Base-by-base conservation (phyloP, 2,888 invertebrate genomes). In the Netelia melanura region DNA sequence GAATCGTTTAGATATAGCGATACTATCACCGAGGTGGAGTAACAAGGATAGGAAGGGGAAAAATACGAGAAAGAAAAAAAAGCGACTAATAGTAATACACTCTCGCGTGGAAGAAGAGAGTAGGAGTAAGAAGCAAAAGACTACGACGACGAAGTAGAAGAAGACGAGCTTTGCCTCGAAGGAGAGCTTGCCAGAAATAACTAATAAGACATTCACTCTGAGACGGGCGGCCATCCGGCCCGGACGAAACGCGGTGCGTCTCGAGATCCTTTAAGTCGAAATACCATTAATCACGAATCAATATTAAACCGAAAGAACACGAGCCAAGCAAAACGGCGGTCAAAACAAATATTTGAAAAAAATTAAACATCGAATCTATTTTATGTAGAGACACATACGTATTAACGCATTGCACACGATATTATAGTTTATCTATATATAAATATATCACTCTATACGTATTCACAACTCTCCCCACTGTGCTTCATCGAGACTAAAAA, bases 221-320 rank as follows among this genome's bases (percentile, higher is more conserved):
- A 92, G 92, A 92, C 93, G 93, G 93, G 92, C 93, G 93, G 92
- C 93, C 93, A 93, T 90, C 93, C 93, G 93, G 93, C 93, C 93
- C 93, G 93, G 93, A 91, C 91, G 89, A 86, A 92, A 91, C 93
- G 93, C 93, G 93, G 93, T 93, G 92, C 93, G 93, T 93, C 90
- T 90, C 88, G 86, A 87, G 83, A 83, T 81, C 64, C 71, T 70
- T 81, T 83, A 74, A 85, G 71, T 85, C 81, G 81, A 78, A 75
- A 85, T 52, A 79, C 75, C 80, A 85, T 85, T 44, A 79, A 85
- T 54, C 80, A 83, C 79, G 14, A 76, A 81, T 80, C 61, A 76
- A 82, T 68, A 62, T 21, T n/a, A 56, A 74, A 79, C 58, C 78
- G 77, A 38, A 30, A 54, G 70, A 81, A 77, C 54, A 67, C 38